A percentile compares a stretch with the other conserved stretches of the same genome.
phyloP scores from a whole-genome alignment of 2,888 invertebrate genomes.

The Sinhomidia bicolor region DNA sequence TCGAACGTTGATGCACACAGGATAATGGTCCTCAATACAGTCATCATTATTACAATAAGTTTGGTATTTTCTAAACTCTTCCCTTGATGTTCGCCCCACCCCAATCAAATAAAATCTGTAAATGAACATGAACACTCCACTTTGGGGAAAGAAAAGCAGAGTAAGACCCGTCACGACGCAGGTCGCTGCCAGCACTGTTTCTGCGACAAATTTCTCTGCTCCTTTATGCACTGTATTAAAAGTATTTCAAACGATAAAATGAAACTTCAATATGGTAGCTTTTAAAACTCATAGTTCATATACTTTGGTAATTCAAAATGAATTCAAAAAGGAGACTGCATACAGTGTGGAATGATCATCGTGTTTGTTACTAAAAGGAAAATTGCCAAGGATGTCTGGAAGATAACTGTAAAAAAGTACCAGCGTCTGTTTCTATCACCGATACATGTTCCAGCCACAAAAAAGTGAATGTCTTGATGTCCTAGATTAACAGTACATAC shows the following conservation, averaged over 20 bases:
- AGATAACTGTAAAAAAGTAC: constrained; percentile 31
- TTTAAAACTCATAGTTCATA: no score
- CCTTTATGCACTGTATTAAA: constrained; percentile 31
- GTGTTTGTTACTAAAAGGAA: constrained; percentile 37
- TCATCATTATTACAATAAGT: constrained; percentile 26
- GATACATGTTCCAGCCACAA: constrained; percentile 59
- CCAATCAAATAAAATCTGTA: constrained; percentile 63
- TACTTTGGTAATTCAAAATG: no score
- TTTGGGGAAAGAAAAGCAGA: constrained; percentile 59
- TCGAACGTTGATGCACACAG: constrained; percentile 21
- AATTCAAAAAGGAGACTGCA: no score
- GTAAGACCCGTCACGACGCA: not conserved
- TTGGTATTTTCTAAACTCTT: constrained; percentile 51
- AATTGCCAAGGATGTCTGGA: constrained; percentile 26
- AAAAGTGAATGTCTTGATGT: constrained; percentile 61
- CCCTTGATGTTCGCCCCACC: constrained; percentile 50
- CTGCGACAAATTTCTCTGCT: not conserved
- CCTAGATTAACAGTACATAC: constrained; percentile 24
- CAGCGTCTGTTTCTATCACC: constrained; percentile 56
- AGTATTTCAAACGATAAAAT: not conserved
- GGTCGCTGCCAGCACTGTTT: not conserved
- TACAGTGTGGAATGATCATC: constrained; percentile 9
- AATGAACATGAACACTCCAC: constrained; percentile 58
- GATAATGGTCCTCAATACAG: constrained; percentile 48
- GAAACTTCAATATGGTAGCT: no score